Percentiles rank a stretch among this genome's conserved stretches.
Evolutionary conservation across 2,888 invertebrate genomes (phyloP).

Genomic region (Liopterus haemorrhoidalis): DNA sequence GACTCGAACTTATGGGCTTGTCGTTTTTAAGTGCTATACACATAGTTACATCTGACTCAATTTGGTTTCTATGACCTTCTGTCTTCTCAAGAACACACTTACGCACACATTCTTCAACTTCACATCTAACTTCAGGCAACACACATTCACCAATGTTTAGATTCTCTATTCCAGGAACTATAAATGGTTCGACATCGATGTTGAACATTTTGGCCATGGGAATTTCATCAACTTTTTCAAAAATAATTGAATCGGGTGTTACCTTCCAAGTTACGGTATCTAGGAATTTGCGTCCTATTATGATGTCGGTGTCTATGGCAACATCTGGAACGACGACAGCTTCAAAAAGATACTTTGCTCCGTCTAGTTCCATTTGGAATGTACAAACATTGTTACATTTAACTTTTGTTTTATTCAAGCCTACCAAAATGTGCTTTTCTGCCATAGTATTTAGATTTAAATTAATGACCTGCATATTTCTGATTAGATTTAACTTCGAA

Average conservation of each 20-base stretch:
- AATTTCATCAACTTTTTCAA: too few relatives aligned
- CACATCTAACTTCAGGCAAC: too few relatives aligned
- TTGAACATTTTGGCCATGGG: too few relatives aligned
- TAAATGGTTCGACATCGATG: too few relatives aligned
- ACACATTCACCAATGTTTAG: too few relatives aligned
- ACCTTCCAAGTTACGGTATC: not conserved
- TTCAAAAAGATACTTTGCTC: too few relatives aligned
- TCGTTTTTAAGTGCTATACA: conserved; percentile 1
- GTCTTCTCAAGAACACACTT: too few relatives aligned
- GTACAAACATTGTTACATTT: not conserved
- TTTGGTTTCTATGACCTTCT: too few relatives aligned
- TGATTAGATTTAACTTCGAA: conserved; percentile 3
- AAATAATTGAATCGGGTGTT: not conserved
- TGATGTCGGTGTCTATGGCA: conserved; percentile 3
- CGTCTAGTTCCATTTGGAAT: not conserved
- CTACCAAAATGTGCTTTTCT: conserved; percentile 2
- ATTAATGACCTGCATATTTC: not conserved
- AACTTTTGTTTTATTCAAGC: conserved; percentile 1
- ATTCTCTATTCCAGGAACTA: too few relatives aligned
- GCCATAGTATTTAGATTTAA: not conserved
- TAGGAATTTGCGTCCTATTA: conserved; percentile 2
- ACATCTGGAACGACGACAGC: not conserved
- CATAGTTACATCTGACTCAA: conserved; percentile 3
- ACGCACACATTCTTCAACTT: too few relatives aligned
- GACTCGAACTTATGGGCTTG: conserved; percentile 3